phyloP scores from a whole-genome alignment of 2,888 invertebrate genomes.

The Lagria hirta region DNA sequence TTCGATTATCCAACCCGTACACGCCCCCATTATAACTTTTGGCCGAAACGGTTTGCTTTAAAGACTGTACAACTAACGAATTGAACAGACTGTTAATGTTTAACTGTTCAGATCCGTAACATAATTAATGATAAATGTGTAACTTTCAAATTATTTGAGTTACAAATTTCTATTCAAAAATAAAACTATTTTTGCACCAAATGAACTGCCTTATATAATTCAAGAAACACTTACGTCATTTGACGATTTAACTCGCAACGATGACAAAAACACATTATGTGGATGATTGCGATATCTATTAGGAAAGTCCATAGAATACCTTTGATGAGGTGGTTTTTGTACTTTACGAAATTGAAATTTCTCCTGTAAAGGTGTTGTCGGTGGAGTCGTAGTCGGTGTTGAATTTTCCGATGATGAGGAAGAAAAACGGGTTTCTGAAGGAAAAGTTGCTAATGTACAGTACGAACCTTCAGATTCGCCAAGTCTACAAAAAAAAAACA shows the following conservation, averaged over 20 bases:
- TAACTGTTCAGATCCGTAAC: no score
- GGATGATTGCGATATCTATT: conserved; percentile 40
- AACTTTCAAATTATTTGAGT: no score
- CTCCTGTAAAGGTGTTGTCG: conserved; percentile 46
- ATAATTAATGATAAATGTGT: no score
- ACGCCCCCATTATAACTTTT: no score
- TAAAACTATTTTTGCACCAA: no score
- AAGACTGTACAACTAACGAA: no score
- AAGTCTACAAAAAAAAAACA: conserved; percentile 56
- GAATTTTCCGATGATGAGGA: conserved; percentile 43
- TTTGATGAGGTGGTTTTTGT: conserved; percentile 33
- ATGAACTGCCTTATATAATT: no score
- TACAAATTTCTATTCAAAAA: no score
- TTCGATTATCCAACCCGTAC: no score
- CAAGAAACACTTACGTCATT: conserved; percentile 43
- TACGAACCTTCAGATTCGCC: conserved; percentile 65
- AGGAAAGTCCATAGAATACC: conserved; percentile 37
- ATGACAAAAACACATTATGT: conserved; percentile 39
- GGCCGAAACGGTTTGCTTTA: no score
- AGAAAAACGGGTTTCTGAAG: conserved; percentile 31
- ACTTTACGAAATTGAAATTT: conserved; percentile 37
- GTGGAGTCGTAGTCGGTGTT: conserved; percentile 33
- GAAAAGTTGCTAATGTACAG: conserved; percentile 63
- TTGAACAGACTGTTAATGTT: no score
- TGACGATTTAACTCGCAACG: conserved; percentile 46